phyloP scores from a whole-genome alignment of 2,888 invertebrate genomes.

The Dicroscelio sp. region DNA sequence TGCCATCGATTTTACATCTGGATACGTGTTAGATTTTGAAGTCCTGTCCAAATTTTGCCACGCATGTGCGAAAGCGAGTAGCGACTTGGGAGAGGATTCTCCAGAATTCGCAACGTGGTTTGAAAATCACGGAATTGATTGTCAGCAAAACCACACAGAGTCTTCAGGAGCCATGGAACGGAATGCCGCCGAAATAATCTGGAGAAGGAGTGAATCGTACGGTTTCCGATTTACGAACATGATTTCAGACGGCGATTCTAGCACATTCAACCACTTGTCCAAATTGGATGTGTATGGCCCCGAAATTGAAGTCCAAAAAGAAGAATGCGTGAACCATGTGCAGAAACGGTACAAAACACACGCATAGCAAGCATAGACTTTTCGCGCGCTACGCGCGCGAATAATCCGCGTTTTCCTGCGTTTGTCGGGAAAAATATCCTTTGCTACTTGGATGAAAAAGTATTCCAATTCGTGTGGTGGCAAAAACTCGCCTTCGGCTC shows the following conservation, averaged over 20 bases:
- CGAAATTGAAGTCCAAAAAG: background rate
- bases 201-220: background rate
- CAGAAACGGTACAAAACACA: background rate
- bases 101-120: slow-evolving; percentile 6
- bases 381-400: too few species aligned
- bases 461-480: too few species aligned
- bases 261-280: background rate
- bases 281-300: background rate
- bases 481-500: too few species aligned
- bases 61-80: background rate
- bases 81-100: background rate
- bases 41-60: slow-evolving; percentile 38
- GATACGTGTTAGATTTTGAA: slow-evolving; percentile 22
- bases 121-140: background rate
- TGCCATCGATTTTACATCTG: slow-evolving; percentile 17
- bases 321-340: background rate
- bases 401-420: too few species aligned
- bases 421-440: too few species aligned
- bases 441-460: too few species aligned
- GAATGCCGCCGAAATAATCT: slow-evolving; percentile 17
- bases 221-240: slow-evolving; percentile 21
- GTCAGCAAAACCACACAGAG: background rate
- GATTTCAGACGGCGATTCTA: background rate
- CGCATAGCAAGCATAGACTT: too few species aligned
- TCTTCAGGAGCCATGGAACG: slow-evolving; percentile 7